A percentile compares a stretch with the other conserved stretches of the same genome.
Conservation (phyloP, 2,888 invertebrate genomes). For the Dynastes maya region DNA sequence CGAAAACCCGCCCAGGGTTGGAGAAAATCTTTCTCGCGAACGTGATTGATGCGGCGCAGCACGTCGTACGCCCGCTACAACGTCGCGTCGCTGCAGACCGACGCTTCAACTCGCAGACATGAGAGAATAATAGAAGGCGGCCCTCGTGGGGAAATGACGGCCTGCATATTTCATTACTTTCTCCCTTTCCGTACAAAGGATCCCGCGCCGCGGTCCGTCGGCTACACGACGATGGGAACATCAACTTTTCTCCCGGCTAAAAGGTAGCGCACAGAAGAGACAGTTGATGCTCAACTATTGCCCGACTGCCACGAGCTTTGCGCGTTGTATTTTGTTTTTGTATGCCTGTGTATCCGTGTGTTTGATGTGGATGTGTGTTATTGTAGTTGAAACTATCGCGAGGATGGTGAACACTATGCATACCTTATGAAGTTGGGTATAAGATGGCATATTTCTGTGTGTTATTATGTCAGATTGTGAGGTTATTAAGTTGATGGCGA, state of each 20-base stretch:
- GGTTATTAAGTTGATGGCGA: no score
- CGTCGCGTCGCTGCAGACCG: not conserved
- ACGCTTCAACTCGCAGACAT: not conserved
- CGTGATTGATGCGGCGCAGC: not conserved
- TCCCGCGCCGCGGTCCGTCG: no score
- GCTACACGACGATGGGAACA: not conserved
- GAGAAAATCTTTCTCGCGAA: conserved; percentile 47
- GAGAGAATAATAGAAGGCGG: conserved; percentile 58
- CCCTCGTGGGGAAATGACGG: conserved; percentile 61
- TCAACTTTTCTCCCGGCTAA: not conserved
- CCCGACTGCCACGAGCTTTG: not conserved
- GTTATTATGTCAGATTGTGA: no score
- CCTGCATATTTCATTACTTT: conserved; percentile 65
- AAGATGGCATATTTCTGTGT: no score
- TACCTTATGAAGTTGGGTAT: no score
- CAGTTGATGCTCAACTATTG: conserved; percentile 6
- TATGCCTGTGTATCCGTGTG: no score
- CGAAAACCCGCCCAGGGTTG: conserved; percentile 31
- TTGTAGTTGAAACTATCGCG: no score
- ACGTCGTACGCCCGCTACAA: not conserved
- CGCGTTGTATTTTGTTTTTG: no score
- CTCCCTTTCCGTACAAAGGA: conserved; percentile 54
- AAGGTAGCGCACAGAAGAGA: not conserved
- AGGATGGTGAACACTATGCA: no score
- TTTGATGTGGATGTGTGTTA: no score